These are phyloP conservation scores for Ara ararauna DNA, from an alignment of 2,797 vertebrate species.

Conservation along the genomic window DNA sequence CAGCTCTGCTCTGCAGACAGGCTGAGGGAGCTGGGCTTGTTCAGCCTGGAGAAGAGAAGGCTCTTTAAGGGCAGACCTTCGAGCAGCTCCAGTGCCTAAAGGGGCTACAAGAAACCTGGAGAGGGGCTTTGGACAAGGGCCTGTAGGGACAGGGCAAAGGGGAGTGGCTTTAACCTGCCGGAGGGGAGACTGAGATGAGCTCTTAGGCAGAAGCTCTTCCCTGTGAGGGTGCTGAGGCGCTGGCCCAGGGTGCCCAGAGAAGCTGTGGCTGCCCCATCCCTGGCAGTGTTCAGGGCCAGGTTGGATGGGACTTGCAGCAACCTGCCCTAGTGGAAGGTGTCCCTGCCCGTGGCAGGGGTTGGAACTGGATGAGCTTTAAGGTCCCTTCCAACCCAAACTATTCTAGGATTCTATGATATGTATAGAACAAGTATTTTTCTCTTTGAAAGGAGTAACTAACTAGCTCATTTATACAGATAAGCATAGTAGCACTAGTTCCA, in stretches of 20 bases:
- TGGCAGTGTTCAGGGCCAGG: no score
- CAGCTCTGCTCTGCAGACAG: background rate
- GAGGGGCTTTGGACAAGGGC: background rate
- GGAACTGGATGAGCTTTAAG: background rate
- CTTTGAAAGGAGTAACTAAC: background rate
- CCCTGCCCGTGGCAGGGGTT: background rate
- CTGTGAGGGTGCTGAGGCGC: no score
- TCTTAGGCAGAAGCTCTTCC: no score
- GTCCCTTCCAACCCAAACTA: background rate
- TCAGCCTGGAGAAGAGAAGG: background rate
- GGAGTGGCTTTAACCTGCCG: no score
- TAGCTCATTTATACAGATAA: background rate
- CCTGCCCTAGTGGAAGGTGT: background rate
- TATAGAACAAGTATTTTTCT: background rate
- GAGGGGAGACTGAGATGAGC: no score
- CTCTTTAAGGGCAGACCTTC: background rate
- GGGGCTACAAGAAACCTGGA: background rate
- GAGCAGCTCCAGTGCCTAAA: background rate
- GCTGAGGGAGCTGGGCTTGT: background rate
- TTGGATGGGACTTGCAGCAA: background rate
- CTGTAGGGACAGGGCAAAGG: no score
- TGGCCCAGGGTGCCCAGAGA: no score
- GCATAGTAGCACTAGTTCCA: background rate
- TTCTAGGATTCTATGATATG: background rate
- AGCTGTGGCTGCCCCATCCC: no score